A percentile compares a stretch with the other conserved stretches of the same genome.
Conservation (phyloP, 2,113 vertebrate species). For the Carassius gibelio region DNA sequence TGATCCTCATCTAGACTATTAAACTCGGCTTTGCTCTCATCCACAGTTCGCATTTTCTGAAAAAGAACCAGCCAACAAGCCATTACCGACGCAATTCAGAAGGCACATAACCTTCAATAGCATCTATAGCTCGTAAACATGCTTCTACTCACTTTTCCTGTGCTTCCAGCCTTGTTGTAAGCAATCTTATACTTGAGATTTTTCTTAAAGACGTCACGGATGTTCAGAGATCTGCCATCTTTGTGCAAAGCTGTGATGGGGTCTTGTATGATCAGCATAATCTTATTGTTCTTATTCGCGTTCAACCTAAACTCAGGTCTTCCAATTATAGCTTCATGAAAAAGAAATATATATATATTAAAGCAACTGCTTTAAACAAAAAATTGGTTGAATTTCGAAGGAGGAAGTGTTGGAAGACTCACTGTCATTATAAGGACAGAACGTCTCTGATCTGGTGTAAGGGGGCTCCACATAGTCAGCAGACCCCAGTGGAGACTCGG, state of each 20-base stretch:
- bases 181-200: conserved; percentile 82
- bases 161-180: conserved; percentile 84
- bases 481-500: not conserved
- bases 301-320: conserved; percentile 71
- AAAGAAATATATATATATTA: not conserved
- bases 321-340: conserved; percentile 80
- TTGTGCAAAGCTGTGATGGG: conserved; percentile 70
- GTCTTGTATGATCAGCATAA: conserved; percentile 77
- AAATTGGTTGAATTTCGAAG: not conserved
- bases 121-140: not conserved
- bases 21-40: conserved; percentile 69
- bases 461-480: conserved; percentile 60
- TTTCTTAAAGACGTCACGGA: conserved; percentile 81
- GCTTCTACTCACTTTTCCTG: conserved; percentile 79
- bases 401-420: conserved; percentile 60
- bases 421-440: conserved; percentile 88
- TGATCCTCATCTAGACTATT: conserved; percentile 70
- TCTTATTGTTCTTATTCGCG: conserved; percentile 53
- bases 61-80: not conserved
- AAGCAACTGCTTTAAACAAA: not conserved
- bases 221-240: conserved; percentile 68
- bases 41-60: conserved; percentile 75
- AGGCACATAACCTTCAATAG: not conserved
- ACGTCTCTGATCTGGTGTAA: conserved; percentile 67
- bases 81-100: not conserved